Evolutionary conservation across 2,113 vertebrate species (phyloP), one percentile per base, ranked within the genome.

Genomic region (Atlantisia rogersi): DNA sequence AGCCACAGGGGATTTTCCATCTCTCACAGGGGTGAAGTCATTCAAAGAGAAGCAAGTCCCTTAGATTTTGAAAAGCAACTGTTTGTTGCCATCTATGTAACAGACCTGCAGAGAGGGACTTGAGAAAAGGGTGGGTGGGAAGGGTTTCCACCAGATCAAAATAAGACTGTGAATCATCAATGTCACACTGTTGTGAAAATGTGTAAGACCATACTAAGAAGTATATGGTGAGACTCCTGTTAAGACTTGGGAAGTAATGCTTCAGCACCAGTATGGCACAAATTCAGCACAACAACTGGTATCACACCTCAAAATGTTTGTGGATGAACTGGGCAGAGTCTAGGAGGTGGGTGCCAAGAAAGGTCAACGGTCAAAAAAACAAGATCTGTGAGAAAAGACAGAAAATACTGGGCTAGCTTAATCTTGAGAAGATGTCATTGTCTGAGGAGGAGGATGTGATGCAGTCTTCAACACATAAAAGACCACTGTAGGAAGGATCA

Each of bases 91-190:
- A 39, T 77, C 71, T 78, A 5, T 59, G 39, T 67, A 88, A 63
- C 82, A 95, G 68, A 77, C 17, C 68, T 55, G 10, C 39, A 32
- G 10, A 88, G 68, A 93, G 65, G 82, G 86, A 89, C 75, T 92
- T 81, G 71, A 92, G 88, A 91, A 92, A 78, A 75, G 69, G n/a
- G 68, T 92, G 80, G 64, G 64, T 88, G 88, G 76, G 60, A 86
- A 91, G 76, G 80, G 9, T 92, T 92, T 95, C 92, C 73, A 81
- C 50, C 31, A 85, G 75, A 88, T 80, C 82, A 70, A 82, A 94
- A 86, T 58, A 80, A 88, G 70, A 17, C 60, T 83, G 64, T 83
- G 86, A 94, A 81, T 94, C 73, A 86, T 81, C 82, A 70, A 10
- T 70, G 76, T 90, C 88, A 90, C 59, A 77, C 46, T 83, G 85